phyloP scores from a whole-genome alignment of 2,888 invertebrate species.

The Mythimna lalbum region DNA sequence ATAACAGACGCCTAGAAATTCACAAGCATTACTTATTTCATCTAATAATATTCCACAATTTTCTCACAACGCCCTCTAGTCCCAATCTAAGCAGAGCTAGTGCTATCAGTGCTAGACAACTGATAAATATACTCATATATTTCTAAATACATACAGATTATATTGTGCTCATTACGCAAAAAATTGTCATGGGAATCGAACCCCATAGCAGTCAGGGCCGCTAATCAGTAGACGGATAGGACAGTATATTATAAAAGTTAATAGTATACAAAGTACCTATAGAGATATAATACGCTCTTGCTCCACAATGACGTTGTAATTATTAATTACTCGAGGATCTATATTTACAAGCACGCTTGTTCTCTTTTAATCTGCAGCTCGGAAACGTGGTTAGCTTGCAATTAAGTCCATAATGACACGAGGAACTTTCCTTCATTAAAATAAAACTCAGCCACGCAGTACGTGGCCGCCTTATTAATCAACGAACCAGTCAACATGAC shows the following conservation, averaged over 20 bases:
- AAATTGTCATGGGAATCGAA: too few relatives aligned
- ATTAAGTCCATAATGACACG: constrained; percentile 25
- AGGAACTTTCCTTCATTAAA: constrained; percentile 25
- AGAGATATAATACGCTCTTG: background rate
- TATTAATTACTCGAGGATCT: background rate
- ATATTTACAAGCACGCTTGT: constrained; percentile 1
- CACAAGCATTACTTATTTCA: too few relatives aligned
- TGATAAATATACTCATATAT: too few relatives aligned
- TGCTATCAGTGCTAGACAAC: too few relatives aligned
- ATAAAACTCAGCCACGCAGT: constrained; percentile 18
- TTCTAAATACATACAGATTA: too few relatives aligned
- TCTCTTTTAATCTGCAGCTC: constrained; percentile 13
- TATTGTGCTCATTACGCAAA: too few relatives aligned
- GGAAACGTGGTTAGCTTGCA: constrained; percentile 16
- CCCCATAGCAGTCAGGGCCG: too few relatives aligned
- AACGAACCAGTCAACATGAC: constrained; percentile 47
- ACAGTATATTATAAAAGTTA: background rate
- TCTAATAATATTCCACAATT: too few relatives aligned
- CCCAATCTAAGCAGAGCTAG: too few relatives aligned
- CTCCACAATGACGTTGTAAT: background rate
- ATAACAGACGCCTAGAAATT: too few relatives aligned
- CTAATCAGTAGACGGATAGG: background rate
- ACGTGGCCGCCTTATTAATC: constrained; percentile 56
- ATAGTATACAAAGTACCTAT: background rate
- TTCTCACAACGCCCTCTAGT: too few relatives aligned